A percentile compares a stretch with the other conserved stretches of the same genome.
Evolutionary conservation across 2,113 vertebrate species (phyloP).

Genomic region (Alectura lathami): DNA sequence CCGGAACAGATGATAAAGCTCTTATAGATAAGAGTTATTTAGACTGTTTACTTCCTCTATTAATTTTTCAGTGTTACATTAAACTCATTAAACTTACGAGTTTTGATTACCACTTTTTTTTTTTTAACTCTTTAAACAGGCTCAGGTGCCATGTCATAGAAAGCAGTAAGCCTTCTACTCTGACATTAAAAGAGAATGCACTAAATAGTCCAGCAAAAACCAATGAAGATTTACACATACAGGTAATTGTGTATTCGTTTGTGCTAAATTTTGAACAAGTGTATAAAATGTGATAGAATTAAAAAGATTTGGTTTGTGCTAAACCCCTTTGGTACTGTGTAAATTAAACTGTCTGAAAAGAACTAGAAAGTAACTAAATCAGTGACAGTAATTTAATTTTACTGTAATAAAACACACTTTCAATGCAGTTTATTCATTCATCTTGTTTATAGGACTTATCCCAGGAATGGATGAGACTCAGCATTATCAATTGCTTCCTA

Average conservation of each 20-base stretch:
- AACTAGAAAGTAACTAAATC: background rate
- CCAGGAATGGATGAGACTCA: background rate
- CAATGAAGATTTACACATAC: slow-evolving; percentile 84
- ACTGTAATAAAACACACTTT: background rate
- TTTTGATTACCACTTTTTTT: background rate
- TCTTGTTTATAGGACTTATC: background rate
- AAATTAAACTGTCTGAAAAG: background rate
- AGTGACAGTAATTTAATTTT: background rate
- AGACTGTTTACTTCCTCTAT: background rate
- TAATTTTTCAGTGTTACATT: background rate
- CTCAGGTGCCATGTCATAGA: slow-evolving; percentile 90
- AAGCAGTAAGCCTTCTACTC: slow-evolving; percentile 77
- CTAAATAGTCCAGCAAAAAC: slow-evolving; percentile 70
- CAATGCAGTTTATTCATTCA: background rate
- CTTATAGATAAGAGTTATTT: background rate
- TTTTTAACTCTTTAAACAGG: slow-evolving; percentile 64
- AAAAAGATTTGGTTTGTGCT: background rate
- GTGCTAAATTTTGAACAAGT: background rate
- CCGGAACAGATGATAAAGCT: background rate
- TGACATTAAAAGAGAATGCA: slow-evolving; percentile 74
- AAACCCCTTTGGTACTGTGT: background rate
- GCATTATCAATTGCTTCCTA: background rate
- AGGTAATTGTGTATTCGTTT: slow-evolving; percentile 72
- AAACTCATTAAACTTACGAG: background rate
- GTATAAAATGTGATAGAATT: background rate